Evolutionary conservation across 2,113 vertebrate species (phyloP).

Genomic region (Bufo bufo): DNA sequence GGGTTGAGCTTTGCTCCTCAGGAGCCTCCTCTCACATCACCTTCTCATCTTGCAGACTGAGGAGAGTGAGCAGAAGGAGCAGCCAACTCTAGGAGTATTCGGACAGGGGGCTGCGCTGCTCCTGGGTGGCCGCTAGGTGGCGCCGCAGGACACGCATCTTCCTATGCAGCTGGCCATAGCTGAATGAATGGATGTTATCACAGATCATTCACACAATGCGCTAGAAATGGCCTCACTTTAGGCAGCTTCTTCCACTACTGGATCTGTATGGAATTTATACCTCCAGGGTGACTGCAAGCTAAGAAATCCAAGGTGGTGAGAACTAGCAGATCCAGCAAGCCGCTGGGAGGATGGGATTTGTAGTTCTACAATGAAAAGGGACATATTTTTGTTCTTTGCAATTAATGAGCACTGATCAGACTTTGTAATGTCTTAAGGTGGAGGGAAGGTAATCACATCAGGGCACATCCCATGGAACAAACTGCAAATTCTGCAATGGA

Average conservation of each 20-base stretch:
- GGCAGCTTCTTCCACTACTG: neutral
- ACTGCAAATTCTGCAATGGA: too few relatives aligned
- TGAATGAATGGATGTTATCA: neutral
- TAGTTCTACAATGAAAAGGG: neutral
- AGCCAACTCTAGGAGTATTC: constrained; percentile 19
- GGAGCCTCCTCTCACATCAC: constrained; percentile 12
- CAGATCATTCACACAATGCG: neutral
- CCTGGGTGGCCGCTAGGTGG: constrained; percentile 36
- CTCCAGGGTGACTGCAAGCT: neutral
- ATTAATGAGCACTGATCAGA: too few relatives aligned
- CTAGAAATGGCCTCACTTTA: neutral
- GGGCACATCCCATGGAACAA: too few relatives aligned
- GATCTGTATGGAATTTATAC: neutral
- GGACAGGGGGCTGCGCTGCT: neutral
- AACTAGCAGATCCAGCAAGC: neutral
- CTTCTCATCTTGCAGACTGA: neutral
- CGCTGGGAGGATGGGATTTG: neutral
- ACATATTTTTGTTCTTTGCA: too few relatives aligned
- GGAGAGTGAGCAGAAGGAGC: neutral
- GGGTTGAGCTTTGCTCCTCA: neutral
- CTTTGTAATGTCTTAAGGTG: too few relatives aligned
- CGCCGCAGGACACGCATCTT: constrained; percentile 9
- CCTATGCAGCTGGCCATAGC: neutral
- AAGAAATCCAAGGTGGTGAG: neutral
- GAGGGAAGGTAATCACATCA: too few relatives aligned